These are phyloP conservation scores for Drosophila lacicola DNA, from an alignment of 2,888 invertebrate species.

Conservation along the genomic window DNA sequence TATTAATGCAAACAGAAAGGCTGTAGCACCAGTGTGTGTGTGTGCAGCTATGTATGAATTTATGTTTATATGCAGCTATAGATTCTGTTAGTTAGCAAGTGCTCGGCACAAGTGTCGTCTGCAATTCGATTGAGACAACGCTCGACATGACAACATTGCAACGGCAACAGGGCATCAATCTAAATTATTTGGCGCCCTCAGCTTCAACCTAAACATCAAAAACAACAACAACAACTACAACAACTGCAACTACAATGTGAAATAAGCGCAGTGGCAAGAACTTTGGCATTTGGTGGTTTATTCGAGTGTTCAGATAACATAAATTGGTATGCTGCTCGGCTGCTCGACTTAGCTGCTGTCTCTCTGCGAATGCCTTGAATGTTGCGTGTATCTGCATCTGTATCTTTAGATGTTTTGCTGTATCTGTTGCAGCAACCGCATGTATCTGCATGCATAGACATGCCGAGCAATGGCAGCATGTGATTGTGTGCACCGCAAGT, in stretches of 20 bases:
- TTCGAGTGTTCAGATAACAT: slow-evolving; percentile 47
- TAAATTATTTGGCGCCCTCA: slow-evolving; percentile 41
- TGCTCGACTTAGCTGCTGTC: slow-evolving; percentile 8
- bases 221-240: slow-evolving; percentile 10
- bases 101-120: slow-evolving; percentile 21
- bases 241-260: slow-evolving; percentile 10
- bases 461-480: slow-evolving; percentile 4
- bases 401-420: not conserved
- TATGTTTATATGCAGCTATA: slow-evolving; percentile 9
- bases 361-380: slow-evolving; percentile 24
- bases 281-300: slow-evolving; percentile 51
- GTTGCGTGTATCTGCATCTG: slow-evolving; percentile 26
- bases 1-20: not conserved
- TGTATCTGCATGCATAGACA: slow-evolving; percentile 9
- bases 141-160: slow-evolving; percentile 23
- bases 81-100: slow-evolving; percentile 19
- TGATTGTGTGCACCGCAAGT: slow-evolving; percentile 58
- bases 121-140: slow-evolving; percentile 33
- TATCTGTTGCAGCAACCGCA: slow-evolving; percentile 9
- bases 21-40: not conserved
- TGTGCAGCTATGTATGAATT: not conserved
- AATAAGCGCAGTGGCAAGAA: slow-evolving; percentile 33
- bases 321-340: slow-evolving; percentile 59
- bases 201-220: not conserved
- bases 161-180: slow-evolving; percentile 34